Percentiles rank a stretch among this genome's conserved stretches.
These are phyloP conservation scores for Theristicus caerulescens DNA, from an alignment of 2,113 vertebrate species.

Conservation along the genomic window DNA sequence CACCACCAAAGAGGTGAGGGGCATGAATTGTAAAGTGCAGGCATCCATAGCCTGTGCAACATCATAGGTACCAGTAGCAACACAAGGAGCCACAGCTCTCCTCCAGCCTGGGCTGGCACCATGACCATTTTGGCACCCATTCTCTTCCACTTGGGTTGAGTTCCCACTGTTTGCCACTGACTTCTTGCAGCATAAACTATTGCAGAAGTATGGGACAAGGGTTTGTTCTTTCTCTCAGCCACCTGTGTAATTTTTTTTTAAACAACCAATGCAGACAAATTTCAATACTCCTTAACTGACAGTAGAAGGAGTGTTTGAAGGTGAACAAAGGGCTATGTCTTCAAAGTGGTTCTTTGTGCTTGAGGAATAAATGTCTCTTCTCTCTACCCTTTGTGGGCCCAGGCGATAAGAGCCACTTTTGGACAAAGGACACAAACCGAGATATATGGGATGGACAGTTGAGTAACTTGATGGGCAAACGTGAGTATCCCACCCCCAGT, in stretches of 20 bases:
- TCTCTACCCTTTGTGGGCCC: background rate
- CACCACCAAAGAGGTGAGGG: background rate
- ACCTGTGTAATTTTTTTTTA: background rate
- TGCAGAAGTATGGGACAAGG: background rate
- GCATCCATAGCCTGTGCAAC: background rate
- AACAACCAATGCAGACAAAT: background rate
- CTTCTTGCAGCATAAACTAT: background rate
- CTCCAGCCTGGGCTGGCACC: background rate
- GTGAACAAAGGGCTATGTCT: background rate
- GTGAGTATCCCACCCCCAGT: background rate
- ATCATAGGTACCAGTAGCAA: background rate
- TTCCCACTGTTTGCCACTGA: background rate
- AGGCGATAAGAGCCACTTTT: background rate
- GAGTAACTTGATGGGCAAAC: background rate
- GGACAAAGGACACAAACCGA: background rate
- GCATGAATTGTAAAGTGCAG: background rate
- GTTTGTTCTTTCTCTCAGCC: background rate
- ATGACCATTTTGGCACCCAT: background rate
- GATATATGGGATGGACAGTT: background rate
- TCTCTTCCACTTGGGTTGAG: background rate
- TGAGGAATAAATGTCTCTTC: background rate
- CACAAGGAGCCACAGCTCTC: background rate
- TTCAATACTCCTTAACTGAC: conserved; percentile 26
- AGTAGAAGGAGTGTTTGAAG: conserved; percentile 1
- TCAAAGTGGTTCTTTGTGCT: conserved; percentile 44